phyloP scores from a whole-genome alignment of 2,888 invertebrate genomes.

The Eupeodes luniger region DNA sequence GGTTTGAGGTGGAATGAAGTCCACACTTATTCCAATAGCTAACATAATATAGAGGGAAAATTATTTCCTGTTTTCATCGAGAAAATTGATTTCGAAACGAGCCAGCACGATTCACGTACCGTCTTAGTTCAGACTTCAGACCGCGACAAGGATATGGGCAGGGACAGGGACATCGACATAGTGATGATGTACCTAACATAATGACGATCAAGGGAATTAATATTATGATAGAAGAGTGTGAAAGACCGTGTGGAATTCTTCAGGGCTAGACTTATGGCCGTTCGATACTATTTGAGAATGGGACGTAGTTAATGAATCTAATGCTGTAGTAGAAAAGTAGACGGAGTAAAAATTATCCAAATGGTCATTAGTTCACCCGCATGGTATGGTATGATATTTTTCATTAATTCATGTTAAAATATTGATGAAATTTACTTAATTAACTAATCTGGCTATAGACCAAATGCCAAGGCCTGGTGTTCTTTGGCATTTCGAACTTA shows the following conservation, averaged over 20 bases:
- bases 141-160: conserved; percentile 38
- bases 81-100: conserved; percentile 68
- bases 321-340: too few relatives aligned
- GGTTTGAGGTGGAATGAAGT: not conserved
- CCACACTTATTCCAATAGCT: conserved; percentile 30
- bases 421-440: too few relatives aligned
- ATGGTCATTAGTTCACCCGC: too few relatives aligned
- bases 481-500: too few relatives aligned
- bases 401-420: too few relatives aligned
- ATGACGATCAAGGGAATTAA: conserved; percentile 46
- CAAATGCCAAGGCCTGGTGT: too few relatives aligned
- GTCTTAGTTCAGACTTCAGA: not conserved
- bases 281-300: too few relatives aligned
- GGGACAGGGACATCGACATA: too few relatives aligned
- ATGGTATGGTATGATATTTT: too few relatives aligned
- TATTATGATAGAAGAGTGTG: conserved; percentile 34
- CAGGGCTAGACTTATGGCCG: conserved; percentile 4
- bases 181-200: not conserved
- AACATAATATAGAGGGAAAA: conserved; percentile 47
- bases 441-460: too few relatives aligned
- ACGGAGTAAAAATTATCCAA: too few relatives aligned
- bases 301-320: too few relatives aligned
- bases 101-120: conserved; percentile 14
- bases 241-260: not conserved
- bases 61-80: conserved; percentile 58